Conservation (phyloP, 2,888 invertebrate genomes). For the Helicoverpa assulta region DNA sequence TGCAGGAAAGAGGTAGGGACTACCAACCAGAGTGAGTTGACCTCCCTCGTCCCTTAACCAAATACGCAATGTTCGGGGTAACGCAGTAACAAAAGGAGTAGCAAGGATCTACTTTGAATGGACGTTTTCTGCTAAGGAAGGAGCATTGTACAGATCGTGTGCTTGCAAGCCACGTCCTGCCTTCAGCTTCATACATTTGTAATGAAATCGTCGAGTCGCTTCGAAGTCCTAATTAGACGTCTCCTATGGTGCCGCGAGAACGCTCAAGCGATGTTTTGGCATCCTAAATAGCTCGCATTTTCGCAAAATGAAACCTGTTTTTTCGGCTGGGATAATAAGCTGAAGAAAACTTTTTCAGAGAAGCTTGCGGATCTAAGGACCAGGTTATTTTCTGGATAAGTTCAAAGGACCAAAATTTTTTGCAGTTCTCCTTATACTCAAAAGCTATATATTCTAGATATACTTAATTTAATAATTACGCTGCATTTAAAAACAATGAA, state of each 20-base stretch:
- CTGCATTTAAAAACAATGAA: neutral
- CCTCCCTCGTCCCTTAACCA: conserved; percentile 70
- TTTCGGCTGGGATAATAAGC: conserved; percentile 27
- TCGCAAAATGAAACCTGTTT: conserved; percentile 40
- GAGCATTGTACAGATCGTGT: conserved; percentile 85
- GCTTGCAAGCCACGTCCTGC: conserved; percentile 82
- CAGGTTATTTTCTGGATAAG: conserved; percentile 29
- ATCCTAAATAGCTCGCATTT: conserved; percentile 47
- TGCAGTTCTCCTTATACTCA: neutral
- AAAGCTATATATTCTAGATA: neutral
- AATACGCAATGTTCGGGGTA: conserved; percentile 47
- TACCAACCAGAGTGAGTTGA: conserved; percentile 73
- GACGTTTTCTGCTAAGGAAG: conserved; percentile 74
- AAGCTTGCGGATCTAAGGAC: conserved; percentile 24
- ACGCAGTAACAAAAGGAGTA: conserved; percentile 70
- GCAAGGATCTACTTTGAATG: conserved; percentile 72
- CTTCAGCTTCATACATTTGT: conserved; percentile 83
- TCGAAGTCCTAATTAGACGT: conserved; percentile 80
- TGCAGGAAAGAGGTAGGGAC: conserved; percentile 84
- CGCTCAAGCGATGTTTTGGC: conserved; percentile 55
- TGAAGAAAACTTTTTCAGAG: conserved; percentile 31
- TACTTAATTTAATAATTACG: neutral
- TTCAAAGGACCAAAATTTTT: conserved; percentile 2
- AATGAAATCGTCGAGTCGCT: conserved; percentile 82
- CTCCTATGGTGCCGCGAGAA: conserved; percentile 62